Base-by-base conservation (phyloP, 2,888 invertebrate species). In the Eupithecia exiguata region DNA sequence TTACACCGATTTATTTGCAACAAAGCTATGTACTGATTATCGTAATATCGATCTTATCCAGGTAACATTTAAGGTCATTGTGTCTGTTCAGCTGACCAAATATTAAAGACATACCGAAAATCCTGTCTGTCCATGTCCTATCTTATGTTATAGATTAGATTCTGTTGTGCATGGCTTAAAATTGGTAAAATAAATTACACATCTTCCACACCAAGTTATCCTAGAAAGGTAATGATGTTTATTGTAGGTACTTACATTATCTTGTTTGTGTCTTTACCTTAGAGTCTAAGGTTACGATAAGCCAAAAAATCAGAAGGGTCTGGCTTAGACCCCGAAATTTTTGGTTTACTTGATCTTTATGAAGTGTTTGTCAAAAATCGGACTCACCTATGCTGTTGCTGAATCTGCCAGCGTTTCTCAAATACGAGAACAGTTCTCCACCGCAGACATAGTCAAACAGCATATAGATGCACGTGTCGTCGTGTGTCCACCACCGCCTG, bases 391-490 rank as follows among this genome's bases (percentile, higher is more conserved):
- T 97, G 84, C 97, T 96, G 84, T 97, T 97, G 83, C 97, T 96
- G 94, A 99, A 99, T 86, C 97, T 95, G 78, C 99, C 98, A 49
- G 98, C 97, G 88, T 98, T 98, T 82, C 99, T 96, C 79, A 99
- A 94, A 90, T 99, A 99, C 12, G 99, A 98, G 92, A 99, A 99
- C 38, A 99, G 95, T 91, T 99, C 99, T 14, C 99, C 99, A 16
- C 99, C 99, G 81, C 98, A 98, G 3, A 99, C 98, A 91, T 98
- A 99, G 91, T 99, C 99, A 89, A 99, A 97, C 75, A 99, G 95
- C 99, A 99, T 99, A 94, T 99, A 99, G 78, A 99, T 96, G 89
- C 98, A 98, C 71, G 96, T 96, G 84, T 97, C 96, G 89, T 99
- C 99, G 88, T 97, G 97, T 84, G 97, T 97, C 88, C 97, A 97